A percentile compares a stretch with the other conserved stretches of the same genome.
phyloP scores from a whole-genome alignment of 2,113 vertebrate species.

The Eulacestoma nigropectus region DNA sequence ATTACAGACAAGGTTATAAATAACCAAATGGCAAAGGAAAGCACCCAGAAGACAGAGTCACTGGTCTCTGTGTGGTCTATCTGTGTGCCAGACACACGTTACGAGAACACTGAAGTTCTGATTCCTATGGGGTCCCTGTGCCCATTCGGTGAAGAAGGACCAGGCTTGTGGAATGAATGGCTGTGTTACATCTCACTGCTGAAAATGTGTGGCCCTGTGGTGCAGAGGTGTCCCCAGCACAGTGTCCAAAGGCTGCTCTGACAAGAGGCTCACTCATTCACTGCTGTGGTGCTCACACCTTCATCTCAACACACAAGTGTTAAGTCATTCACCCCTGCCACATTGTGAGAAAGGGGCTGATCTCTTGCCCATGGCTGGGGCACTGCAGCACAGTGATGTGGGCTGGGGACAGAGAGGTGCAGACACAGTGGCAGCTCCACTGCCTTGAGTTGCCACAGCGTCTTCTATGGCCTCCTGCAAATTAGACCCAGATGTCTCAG shows the following conservation, averaged over 20 bases:
- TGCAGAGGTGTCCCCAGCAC: no score
- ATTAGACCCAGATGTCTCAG: not conserved
- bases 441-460: rapidly evolving
- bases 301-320: not conserved
- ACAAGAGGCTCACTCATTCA: not conserved
- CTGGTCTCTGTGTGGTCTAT: not conserved
- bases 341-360: not conserved
- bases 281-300: not conserved
- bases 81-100: rapidly evolving
- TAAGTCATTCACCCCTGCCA: not conserved
- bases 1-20: not conserved
- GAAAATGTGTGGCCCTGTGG: rapidly evolving
- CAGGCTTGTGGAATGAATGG: rapidly evolving
- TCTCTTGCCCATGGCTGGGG: not conserved
- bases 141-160: not conserved
- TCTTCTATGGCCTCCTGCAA: not conserved
- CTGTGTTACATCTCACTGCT: not conserved
- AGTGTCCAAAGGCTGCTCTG: not conserved
- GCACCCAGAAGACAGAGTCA: not conserved
- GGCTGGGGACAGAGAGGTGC: not conserved
- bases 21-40: not conserved
- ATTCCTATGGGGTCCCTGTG: rapidly evolving
- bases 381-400: not conserved
- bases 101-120: rapidly evolving
- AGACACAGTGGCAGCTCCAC: not conserved